These are phyloP conservation scores for Tarsius wallacei DNA, from an alignment of 2,797 vertebrate species.

Conservation along the genomic window DNA sequence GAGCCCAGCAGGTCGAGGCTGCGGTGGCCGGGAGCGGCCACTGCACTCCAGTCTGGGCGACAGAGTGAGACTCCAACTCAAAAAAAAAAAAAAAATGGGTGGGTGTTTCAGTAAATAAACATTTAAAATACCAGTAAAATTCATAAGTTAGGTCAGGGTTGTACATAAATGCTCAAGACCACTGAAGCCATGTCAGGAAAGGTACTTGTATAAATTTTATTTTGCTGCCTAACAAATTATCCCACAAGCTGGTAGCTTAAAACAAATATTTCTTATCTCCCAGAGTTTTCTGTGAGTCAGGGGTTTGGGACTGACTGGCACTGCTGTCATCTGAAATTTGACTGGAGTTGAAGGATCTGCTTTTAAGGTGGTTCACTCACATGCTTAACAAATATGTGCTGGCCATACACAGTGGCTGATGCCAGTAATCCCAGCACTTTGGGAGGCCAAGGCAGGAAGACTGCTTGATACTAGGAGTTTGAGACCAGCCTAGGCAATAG, in stretches of 20 bases:
- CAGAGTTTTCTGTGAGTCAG: not conserved
- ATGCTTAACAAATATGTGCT: not conserved
- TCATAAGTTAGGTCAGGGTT: conserved; percentile 29
- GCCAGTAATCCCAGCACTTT: too few species aligned
- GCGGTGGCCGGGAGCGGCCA: too few species aligned
- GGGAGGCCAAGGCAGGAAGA: too few species aligned
- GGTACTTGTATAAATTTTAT: not conserved
- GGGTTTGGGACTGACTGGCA: not conserved
- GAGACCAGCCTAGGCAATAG: too few species aligned
- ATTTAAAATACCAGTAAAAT: conserved; percentile 49
- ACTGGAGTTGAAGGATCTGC: not conserved
- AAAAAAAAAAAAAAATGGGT: too few species aligned
- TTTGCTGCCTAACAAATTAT: conserved; percentile 47
- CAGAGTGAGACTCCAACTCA: too few species aligned
- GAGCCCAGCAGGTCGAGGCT: too few species aligned
- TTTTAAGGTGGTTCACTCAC: not conserved
- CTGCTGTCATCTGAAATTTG: conserved; percentile 4
- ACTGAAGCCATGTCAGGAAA: conserved; percentile 1
- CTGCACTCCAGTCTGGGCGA: too few species aligned
- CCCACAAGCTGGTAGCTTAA: not conserved
- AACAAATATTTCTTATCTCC: conserved; percentile 21
- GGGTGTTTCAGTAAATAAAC: not conserved
- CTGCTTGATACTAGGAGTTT: too few species aligned
- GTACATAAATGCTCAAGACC: not conserved
- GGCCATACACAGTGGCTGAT: too few species aligned